Evolutionary conservation across 2,113 vertebrate genomes (phyloP).

Genomic region (Heteronetta atricapilla): DNA sequence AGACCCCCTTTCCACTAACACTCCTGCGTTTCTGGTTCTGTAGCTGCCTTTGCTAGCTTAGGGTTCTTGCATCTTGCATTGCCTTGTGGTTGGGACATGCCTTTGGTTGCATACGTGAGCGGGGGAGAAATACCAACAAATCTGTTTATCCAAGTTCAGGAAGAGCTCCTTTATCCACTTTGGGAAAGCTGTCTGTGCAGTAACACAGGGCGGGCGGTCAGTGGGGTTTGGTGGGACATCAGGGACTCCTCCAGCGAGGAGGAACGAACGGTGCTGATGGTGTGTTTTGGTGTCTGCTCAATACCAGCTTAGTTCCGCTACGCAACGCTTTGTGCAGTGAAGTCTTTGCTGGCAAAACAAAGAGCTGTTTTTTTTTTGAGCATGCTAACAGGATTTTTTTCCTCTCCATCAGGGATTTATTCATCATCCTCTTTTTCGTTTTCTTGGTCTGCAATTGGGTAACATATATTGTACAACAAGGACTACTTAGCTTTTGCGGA

Average conservation of each 20-base stretch:
- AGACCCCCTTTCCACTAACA: neutral
- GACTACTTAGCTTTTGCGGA: neutral
- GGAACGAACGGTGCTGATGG: neutral
- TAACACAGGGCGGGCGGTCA: no score
- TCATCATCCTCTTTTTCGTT: neutral
- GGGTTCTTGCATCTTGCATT: rapidly evolving
- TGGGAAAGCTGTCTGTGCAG: neutral
- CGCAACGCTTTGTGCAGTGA: neutral
- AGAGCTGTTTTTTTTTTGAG: neutral
- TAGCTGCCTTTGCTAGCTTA: neutral
- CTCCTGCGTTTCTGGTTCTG: neutral
- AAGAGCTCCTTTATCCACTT: neutral
- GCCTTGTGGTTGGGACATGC: rapidly evolving
- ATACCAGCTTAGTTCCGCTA: rapidly evolving
- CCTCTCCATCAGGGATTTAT: neutral
- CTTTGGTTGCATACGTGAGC: neutral
- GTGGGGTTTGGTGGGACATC: neutral
- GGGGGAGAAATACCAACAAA: neutral
- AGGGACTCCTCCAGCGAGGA: neutral
- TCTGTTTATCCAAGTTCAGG: neutral
- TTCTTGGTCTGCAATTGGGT: neutral
- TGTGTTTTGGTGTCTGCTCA: neutral
- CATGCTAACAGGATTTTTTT: neutral
- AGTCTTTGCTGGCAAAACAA: neutral
- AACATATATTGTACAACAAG: no score